Base-by-base conservation (phyloP, 2,113 vertebrate species). In the Cariama cristata region DNA sequence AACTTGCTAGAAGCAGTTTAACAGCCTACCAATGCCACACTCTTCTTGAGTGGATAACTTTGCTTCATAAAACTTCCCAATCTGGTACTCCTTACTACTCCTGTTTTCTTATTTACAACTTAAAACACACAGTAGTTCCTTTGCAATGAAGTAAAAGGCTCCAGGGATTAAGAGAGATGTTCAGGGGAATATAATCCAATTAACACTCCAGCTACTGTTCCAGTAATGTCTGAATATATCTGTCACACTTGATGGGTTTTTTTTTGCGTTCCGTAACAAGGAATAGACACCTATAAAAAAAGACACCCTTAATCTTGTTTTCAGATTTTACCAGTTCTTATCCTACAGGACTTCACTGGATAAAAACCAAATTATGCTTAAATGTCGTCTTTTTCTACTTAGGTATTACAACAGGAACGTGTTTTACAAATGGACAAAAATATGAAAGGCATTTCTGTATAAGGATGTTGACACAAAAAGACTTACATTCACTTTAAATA, bases 101-200 rank as follows among this genome's bases (percentile, higher is more conserved):
- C 52, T 92, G 28, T 86, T 84, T 86, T 96, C 74, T 96, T 69
- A 95, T 77, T 98, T 95, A 91, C 67, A 95, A 75, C 35, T 88
- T 85, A 89, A 97, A 98, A 94, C 75, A 73, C 53, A 93, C 16
- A 92, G 75, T 79, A 84, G 67, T 83, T 96, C 81, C n/a, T 93
- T 92, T 81, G 44, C 3, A 17, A 75, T 47, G 55, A 86, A 91
- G 66, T 50, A 96, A 88, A 96, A 75, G 67, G 60, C 26, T 88
- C 50, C 24, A 35, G 27, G 35, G 63, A 90, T 82, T 72, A 60
- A 94, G 52, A 47, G 8, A 90, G n/a, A 58, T 56, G 21, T 52
- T 73, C 35, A 77, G 40, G 44, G 42, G 81, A 96, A 88, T 60
- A 84, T 53, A 97, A 94, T 71, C 45, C 52, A 96, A 95, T 97